Evolutionary conservation across 2,113 vertebrate species (phyloP).

Genomic region (Cichladusa arquata): DNA sequence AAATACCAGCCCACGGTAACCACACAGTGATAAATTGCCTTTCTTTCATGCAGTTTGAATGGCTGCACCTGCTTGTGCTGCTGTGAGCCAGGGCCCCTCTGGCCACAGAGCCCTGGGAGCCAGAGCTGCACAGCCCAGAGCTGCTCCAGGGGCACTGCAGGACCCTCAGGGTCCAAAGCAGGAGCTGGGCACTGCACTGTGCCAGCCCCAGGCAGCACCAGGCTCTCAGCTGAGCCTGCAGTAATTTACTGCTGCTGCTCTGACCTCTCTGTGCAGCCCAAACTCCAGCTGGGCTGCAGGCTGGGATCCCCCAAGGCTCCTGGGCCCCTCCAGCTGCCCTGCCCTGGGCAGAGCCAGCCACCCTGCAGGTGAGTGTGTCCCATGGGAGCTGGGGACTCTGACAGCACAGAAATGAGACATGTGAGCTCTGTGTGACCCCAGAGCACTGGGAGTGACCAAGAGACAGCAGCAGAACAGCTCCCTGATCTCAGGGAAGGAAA

Average conservation of each 20-base stretch:
- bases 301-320: neutral
- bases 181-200: neutral
- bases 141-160: neutral
- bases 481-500: neutral
- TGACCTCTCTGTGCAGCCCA: neutral
- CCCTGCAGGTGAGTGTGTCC: neutral
- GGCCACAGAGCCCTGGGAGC: rapidly evolving
- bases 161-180: too few relatives aligned
- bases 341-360: neutral
- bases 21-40: neutral
- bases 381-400: neutral
- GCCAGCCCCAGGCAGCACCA: neutral
- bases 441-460: neutral
- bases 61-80: neutral
- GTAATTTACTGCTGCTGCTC: rapidly evolving
- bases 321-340: neutral
- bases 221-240: neutral
- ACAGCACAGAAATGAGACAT: rapidly evolving
- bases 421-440: neutral
- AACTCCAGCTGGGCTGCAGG: rapidly evolving
- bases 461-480: neutral
- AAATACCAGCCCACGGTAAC: neutral
- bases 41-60: neutral
- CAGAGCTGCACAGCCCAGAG: neutral
- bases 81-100: rapidly evolving